A percentile compares a stretch with the other conserved stretches of the same genome.
phyloP scores from a whole-genome alignment of 2,113 vertebrate genomes.

The Deroptyus accipitrinus region DNA sequence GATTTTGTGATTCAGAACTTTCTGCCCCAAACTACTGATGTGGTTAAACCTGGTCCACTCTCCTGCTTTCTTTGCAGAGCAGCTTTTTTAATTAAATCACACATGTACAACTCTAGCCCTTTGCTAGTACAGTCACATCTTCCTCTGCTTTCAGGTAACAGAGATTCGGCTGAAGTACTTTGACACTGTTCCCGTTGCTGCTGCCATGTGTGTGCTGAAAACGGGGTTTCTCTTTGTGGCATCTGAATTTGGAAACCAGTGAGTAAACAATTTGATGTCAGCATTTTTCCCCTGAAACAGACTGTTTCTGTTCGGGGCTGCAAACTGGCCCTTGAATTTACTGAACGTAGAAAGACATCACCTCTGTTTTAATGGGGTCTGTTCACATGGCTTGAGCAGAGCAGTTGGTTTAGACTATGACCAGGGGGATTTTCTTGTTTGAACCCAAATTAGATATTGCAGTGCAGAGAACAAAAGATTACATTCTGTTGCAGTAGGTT shows the following conservation, averaged over 20 bases:
- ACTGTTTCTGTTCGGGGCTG: neutral
- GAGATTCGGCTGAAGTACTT: constrained; percentile 98
- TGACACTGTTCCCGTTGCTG: constrained; percentile 94
- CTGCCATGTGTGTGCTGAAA: constrained; percentile 98
- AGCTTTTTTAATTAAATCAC: neutral
- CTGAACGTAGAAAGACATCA: neutral
- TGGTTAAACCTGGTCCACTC: neutral
- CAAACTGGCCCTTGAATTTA: neutral
- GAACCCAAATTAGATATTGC: neutral
- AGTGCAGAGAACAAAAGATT: neutral
- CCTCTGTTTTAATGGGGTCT: neutral
- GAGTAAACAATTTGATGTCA: constrained; percentile 66
- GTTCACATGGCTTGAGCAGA: neutral
- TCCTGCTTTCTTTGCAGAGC: neutral
- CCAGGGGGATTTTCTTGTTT: neutral
- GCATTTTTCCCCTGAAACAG: neutral
- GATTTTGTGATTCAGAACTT: neutral
- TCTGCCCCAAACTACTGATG: neutral
- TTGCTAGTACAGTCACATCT: neutral
- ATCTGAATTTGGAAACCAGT: constrained; percentile 99
- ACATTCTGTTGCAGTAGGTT: neutral
- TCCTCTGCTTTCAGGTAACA: constrained; percentile 82
- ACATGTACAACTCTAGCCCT: neutral
- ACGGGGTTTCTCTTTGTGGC: constrained; percentile 97
- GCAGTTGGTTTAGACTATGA: neutral